Conservation (phyloP, 2,888 invertebrate species). For the Drosophila villosipedis region DNA sequence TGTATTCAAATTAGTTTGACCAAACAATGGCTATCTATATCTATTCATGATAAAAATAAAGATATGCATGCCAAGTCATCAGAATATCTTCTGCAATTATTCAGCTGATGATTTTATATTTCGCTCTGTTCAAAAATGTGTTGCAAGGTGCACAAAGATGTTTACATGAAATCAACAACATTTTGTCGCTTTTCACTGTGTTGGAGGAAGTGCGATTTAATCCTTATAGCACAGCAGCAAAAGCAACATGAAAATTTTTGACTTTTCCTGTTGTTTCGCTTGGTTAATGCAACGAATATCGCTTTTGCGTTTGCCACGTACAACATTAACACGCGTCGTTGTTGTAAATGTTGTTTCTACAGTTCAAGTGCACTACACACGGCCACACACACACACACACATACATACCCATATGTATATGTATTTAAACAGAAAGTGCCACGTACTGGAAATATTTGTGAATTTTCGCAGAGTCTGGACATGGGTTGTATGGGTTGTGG, state of each 20-base stretch:
- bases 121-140: background rate
- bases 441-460: slow-evolving; percentile 69
- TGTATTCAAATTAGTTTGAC: too few species aligned
- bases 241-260: slow-evolving; percentile 41
- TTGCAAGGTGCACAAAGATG: background rate
- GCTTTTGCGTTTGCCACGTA: slow-evolving; percentile 54
- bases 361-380: slow-evolving; percentile 40
- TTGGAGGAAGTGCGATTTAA: slow-evolving; percentile 38
- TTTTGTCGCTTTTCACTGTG: slow-evolving; percentile 1
- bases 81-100: background rate
- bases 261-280: slow-evolving; percentile 45
- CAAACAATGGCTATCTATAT: background rate
- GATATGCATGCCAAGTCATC: background rate
- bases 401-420: background rate
- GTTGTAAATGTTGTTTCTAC: slow-evolving; percentile 31
- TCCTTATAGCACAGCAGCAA: slow-evolving; percentile 32
- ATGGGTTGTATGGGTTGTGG: background rate
- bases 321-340: slow-evolving; percentile 54
- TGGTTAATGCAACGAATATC: slow-evolving; percentile 44
- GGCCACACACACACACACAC: slow-evolving; percentile 1
- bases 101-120: background rate
- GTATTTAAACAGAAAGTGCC: slow-evolving; percentile 26
- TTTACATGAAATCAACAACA: slow-evolving; percentile 3
- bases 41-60: background rate
- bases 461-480: slow-evolving; percentile 40